Percentiles rank a stretch among this genome's conserved stretches.
Conservation (phyloP, 2,888 invertebrate species). For the Fragum whitleyi region DNA sequence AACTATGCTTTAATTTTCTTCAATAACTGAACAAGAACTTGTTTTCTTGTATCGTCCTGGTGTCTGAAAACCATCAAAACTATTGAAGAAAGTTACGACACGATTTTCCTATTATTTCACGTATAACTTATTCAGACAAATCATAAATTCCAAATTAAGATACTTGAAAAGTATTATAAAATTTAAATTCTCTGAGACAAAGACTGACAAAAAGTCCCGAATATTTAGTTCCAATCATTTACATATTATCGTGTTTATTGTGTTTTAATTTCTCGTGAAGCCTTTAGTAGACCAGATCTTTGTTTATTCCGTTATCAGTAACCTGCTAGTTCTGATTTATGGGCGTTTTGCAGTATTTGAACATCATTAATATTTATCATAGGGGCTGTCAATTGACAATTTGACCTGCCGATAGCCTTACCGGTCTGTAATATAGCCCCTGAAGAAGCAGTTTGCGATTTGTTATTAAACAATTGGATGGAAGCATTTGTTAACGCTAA, state of each 20-base stretch:
- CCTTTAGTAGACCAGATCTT: not conserved
- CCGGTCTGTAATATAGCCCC: not conserved
- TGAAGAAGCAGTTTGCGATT: no score
- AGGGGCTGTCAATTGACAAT: slow-evolving; percentile 9
- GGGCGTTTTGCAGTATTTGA: slow-evolving; percentile 11
- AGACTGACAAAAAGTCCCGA: not conserved
- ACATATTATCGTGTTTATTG: slow-evolving; percentile 25
- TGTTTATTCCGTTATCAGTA: slow-evolving; percentile 17
- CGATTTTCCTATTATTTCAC: slow-evolving; percentile 4
- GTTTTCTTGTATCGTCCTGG: no score
- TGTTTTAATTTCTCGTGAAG: slow-evolving; percentile 14
- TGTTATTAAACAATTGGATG: no score
- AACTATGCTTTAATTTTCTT: no score
- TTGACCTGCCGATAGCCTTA: slow-evolving; percentile 11
- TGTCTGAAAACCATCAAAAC: no score
- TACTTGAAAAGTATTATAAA: not conserved
- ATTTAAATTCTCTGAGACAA: slow-evolving; percentile 3
- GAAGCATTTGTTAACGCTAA: no score
- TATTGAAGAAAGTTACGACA: slow-evolving; percentile 4
- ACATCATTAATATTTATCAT: slow-evolving; percentile 27
- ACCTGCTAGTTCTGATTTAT: not conserved
- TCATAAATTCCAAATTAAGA: not conserved
- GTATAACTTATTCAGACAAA: not conserved
- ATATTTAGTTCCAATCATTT: not conserved
- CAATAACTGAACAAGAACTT: no score